Percentiles rank a stretch among this genome's conserved stretches.
These are phyloP conservation scores for Dipodomys ordii DNA, from an alignment of 2,113 vertebrate genomes.

Conservation along the genomic window DNA sequence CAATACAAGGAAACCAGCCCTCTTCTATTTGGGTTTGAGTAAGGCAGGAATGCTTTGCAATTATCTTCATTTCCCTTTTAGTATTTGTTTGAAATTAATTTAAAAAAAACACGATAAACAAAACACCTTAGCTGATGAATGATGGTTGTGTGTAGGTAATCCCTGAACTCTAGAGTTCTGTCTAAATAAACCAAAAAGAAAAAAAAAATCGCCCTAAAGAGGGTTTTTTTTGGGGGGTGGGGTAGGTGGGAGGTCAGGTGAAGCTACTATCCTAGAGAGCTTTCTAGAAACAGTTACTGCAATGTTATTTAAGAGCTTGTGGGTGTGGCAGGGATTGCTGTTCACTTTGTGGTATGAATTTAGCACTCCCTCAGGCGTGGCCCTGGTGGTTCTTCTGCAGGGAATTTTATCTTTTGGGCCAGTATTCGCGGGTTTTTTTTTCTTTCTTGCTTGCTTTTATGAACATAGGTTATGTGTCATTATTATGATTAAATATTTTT, in stretches of 20 bases:
- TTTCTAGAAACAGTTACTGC: conserved; percentile 3
- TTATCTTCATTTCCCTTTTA: no score
- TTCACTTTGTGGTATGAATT: neutral
- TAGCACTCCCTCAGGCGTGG: neutral
- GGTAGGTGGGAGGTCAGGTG: no score
- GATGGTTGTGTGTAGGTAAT: no score
- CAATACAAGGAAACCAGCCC: no score
- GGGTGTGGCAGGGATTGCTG: rapidly evolving
- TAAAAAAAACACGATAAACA: no score
- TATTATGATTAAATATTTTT: no score
- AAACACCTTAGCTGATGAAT: no score
- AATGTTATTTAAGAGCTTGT: neutral
- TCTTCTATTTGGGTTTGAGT: no score
- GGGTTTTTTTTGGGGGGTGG: neutral
- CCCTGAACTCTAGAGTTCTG: no score
- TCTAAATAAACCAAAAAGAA: no score
- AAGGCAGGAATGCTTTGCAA: no score
- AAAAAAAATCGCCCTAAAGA: neutral
- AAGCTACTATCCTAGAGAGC: neutral
- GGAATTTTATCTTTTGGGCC: neutral
- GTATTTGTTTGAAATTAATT: no score
- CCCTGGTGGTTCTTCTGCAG: neutral
- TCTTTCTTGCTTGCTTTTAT: neutral
- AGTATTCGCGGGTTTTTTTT: neutral
- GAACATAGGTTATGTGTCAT: neutral